Percentiles rank a stretch among this genome's conserved stretches.
phyloP scores from a whole-genome alignment of 2,888 invertebrate species.

The Dexiosoma caninum region DNA sequence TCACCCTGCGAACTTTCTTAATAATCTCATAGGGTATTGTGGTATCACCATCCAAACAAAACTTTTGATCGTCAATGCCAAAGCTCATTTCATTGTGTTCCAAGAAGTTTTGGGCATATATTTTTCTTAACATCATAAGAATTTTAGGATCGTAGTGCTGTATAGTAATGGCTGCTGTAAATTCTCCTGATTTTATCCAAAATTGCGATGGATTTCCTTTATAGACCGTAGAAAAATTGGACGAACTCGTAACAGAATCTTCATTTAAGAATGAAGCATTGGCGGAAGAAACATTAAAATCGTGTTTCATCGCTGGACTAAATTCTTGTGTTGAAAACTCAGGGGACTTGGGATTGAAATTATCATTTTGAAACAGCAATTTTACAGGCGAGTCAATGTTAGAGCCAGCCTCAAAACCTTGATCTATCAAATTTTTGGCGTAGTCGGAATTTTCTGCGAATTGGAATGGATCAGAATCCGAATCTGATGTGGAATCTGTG shows the following conservation, averaged over 20 bases:
- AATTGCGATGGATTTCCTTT: conserved; percentile 67
- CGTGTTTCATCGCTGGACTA: too few relatives aligned
- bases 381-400: conserved; percentile 72
- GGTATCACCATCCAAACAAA: conserved; percentile 52
- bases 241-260: conserved; percentile 64
- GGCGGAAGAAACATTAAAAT: too few relatives aligned
- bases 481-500: conserved; percentile 68
- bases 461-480: conserved; percentile 69
- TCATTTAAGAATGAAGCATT: conserved; percentile 68
- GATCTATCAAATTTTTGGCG: conserved; percentile 69
- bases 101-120: conserved; percentile 71
- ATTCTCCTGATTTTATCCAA: conserved; percentile 71
- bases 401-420: conserved; percentile 75
- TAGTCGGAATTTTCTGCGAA: conserved; percentile 25
- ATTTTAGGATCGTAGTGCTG: conserved; percentile 67
- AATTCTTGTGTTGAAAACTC: too few relatives aligned
- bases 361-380: too few relatives aligned
- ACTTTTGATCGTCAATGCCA: conserved; percentile 73
- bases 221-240: background rate
- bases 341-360: too few relatives aligned
- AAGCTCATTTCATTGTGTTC: conserved; percentile 71
- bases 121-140: conserved; percentile 70
- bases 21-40: conserved; percentile 59
- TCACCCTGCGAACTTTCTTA: conserved; percentile 64
- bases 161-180: conserved; percentile 71